phyloP scores from a whole-genome alignment of 1,140 invertebrate species.

The Penaeus chinensis region DNA sequence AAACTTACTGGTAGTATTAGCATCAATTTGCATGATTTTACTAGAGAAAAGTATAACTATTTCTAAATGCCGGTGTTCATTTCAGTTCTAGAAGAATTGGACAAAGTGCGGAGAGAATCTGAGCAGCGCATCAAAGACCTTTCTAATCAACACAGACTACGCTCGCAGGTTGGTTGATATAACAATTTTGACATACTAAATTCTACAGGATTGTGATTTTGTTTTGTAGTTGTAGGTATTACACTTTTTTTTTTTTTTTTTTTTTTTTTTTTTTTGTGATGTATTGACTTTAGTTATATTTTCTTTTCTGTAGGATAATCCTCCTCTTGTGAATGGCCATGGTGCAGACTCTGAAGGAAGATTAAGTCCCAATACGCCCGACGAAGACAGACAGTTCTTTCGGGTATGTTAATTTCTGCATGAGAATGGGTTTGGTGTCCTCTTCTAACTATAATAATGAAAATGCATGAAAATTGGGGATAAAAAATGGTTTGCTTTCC shows the following conservation, averaged over 20 bases:
- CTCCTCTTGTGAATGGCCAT: constrained; percentile 37
- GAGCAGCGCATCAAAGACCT: constrained; percentile 41
- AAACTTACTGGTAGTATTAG: background rate
- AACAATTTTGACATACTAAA: background rate
- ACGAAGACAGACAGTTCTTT: constrained; percentile 14
- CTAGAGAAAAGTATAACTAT: too few relatives aligned
- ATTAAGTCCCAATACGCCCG: background rate
- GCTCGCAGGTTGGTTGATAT: constrained; percentile 7
- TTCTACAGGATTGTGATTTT: background rate
- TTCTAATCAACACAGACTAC: constrained; percentile 9
- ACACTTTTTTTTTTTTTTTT: background rate
- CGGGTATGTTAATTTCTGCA: background rate
- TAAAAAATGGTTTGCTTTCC: background rate
- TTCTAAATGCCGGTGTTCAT: background rate
- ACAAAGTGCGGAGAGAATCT: constrained; percentile 40
- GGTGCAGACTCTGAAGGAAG: constrained; percentile 16
- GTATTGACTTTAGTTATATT: background rate
- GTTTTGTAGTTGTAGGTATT: background rate
- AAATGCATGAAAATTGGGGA: too few relatives aligned
- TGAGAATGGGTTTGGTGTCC: background rate
- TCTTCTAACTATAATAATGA: too few relatives aligned
- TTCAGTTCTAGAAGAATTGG: constrained; percentile 42
- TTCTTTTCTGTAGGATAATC: constrained; percentile 11
- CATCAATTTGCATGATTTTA: background rate
- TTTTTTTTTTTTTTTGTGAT: background rate